Evolutionary conservation across 92 coral and sea anemone genomes (phyloP).

Genomic region (Desmophyllum pertusum): DNA sequence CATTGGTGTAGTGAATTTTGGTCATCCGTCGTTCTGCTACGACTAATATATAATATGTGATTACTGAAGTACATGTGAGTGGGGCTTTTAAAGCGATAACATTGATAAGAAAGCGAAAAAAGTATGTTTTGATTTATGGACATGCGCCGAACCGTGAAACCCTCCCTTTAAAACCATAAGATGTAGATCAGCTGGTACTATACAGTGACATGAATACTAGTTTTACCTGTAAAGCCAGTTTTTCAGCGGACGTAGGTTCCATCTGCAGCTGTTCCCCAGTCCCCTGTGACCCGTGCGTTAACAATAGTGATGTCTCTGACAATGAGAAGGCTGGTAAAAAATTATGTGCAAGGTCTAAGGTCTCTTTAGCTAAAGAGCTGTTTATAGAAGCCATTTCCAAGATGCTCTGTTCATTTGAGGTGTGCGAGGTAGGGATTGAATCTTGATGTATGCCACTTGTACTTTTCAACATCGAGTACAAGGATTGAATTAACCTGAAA

Average conservation of each 20-base stretch:
- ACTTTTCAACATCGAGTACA: constrained; percentile 41
- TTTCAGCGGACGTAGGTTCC: constrained; percentile 92
- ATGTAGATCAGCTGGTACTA: not conserved
- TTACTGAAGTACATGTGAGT: too few species aligned
- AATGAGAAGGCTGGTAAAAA: constrained; percentile 63
- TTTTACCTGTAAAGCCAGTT: constrained; percentile 69
- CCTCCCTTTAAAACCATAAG: not conserved
- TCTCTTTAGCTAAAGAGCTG: constrained; percentile 76
- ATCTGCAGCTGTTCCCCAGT: constrained; percentile 54
- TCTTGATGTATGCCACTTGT: constrained; percentile 18
- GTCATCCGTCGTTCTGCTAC: too few species aligned
- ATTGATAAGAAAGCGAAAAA: too few species aligned
- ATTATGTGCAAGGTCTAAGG: constrained; percentile 39
- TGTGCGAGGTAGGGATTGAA: not conserved
- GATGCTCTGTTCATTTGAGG: constrained; percentile 74
- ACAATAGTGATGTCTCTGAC: constrained; percentile 52
- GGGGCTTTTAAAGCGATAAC: too few species aligned
- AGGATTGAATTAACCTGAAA: constrained; percentile 58
- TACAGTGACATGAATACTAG: not conserved
- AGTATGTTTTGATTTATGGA: too few species aligned
- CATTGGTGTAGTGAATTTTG: too few species aligned
- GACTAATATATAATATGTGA: too few species aligned
- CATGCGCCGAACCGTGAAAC: not conserved
- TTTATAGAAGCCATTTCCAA: constrained; percentile 83
- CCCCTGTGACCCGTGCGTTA: constrained; percentile 44